Base-by-base conservation (phyloP, 2,888 invertebrate genomes). In the Exephanes ischioxanthus region DNA sequence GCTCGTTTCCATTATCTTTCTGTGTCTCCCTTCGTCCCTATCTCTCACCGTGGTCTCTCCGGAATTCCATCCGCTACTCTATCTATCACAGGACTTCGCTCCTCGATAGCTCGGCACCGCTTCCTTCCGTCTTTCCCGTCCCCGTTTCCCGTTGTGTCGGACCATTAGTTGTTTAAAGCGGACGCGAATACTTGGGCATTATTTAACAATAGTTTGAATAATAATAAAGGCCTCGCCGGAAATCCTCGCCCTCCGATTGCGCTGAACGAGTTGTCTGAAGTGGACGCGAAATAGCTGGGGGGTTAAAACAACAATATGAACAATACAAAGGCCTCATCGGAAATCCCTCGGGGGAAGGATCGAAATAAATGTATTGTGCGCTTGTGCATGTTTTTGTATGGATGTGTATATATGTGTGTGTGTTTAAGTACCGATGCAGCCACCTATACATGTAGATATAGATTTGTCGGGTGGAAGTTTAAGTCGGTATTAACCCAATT, bases 401-500 rank as follows among this genome's bases (percentile, higher is more conserved):
- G 7, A 9, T 3, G 9, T 37, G 6, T 66, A 41, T 37, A 11
- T 67, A 9, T 37, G 9, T 41, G 16, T 41, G 16, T 16, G 45
- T 45, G 14, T 41, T 41, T 37, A 7, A 4, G 67, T 67, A 45
- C 67, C 22, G 19, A 41, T 41, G 41, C 19, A 19, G 1, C 11
- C 41, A 67, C 7, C 22, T 68, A 53, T 30, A 66, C 26, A 48
- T 2, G 55, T 70, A 78, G 70, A 77, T 81, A 84, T 72, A 84
- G 76, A 79, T 81, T 84, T 41, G 19, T 41, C 71, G 78, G 71
- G 68, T 41, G 61, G 61, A 68, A 81, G 58, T 87, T 83, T 81
- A 80, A 87, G 86, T 80, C 77, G 77, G 86, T 75, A 84, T 86
- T 87, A 84, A 87, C 87, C 86, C 77, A 80, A 82, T 87, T 87